These are phyloP conservation scores for Amblyjoppa proteus DNA, from an alignment of 2,888 invertebrate genomes.

Conservation along the genomic window DNA sequence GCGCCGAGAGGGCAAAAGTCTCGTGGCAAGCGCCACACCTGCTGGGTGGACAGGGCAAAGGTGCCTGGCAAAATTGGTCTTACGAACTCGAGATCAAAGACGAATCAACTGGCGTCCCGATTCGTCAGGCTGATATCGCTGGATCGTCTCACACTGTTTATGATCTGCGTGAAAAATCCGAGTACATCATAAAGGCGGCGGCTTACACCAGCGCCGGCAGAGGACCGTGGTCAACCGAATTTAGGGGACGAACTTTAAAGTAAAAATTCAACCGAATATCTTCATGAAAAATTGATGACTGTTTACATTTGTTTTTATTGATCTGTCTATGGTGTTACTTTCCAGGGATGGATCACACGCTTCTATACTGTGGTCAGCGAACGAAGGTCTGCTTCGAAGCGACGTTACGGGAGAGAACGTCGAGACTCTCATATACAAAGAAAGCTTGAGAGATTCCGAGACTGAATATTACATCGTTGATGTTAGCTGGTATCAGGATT, in stretches of 20 bases:
- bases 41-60: conserved; percentile 89
- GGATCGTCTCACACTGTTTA: conserved; percentile 89
- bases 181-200: conserved; percentile 92
- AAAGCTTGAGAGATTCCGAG: conserved; percentile 86
- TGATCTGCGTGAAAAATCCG: conserved; percentile 90
- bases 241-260: conserved; percentile 90
- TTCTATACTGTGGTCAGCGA: conserved; percentile 91
- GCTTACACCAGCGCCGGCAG: conserved; percentile 91
- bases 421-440: conserved; percentile 88
- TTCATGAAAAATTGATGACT: neutral
- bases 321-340: neutral
- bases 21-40: conserved; percentile 94
- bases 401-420: conserved; percentile 93
- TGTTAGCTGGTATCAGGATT: conserved; percentile 92
- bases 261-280: conserved; percentile 61
- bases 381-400: conserved; percentile 92
- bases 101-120: conserved; percentile 83
- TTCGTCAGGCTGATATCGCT: conserved; percentile 86
- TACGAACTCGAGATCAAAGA: conserved; percentile 91
- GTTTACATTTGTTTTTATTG: neutral
- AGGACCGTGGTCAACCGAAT: conserved; percentile 93
- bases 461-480: conserved; percentile 88
- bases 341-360: conserved; percentile 87
- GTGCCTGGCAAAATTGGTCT: conserved; percentile 91
- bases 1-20: conserved; percentile 90